Evolutionary conservation across 2,113 vertebrate species (phyloP).

Genomic region (Atlantisia rogersi): DNA sequence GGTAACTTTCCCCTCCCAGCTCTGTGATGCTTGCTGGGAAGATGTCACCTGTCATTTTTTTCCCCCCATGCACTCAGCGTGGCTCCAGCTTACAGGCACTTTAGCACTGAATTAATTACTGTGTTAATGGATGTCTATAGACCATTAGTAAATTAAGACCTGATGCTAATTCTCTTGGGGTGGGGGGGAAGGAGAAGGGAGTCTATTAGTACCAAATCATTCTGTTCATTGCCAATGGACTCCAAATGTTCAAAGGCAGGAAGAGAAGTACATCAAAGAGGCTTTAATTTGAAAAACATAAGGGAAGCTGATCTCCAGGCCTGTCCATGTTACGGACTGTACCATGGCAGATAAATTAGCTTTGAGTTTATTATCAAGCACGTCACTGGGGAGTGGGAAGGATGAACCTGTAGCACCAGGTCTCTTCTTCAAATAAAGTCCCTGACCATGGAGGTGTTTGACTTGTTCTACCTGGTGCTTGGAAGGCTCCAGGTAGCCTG

Average conservation of each 20-base stretch:
- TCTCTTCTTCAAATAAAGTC: background rate
- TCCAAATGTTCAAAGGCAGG: conserved; percentile 46
- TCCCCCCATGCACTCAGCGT: background rate
- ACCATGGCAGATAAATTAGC: background rate
- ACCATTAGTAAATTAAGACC: conserved; percentile 65
- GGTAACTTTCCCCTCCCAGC: conserved; percentile 12
- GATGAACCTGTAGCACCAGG: background rate
- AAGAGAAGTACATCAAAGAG: conserved; percentile 33
- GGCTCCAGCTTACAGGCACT: conserved; percentile 23
- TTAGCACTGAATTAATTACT: conserved; percentile 68
- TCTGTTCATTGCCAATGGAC: background rate
- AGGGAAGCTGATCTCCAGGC: background rate
- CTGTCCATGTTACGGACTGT: background rate
- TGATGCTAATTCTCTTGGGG: conserved; percentile 51
- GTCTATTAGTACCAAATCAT: conserved; percentile 15
- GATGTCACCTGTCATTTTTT: conserved; percentile 21
- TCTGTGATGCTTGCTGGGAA: background rate
- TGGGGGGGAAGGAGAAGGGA: background rate
- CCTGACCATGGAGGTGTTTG: background rate
- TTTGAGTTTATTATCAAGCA: background rate
- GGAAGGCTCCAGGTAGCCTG: background rate
- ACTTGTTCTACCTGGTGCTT: background rate
- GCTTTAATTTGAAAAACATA: conserved; percentile 5
- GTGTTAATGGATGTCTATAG: conserved; percentile 49
- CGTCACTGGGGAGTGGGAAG: background rate